Evolutionary conservation across 2,888 invertebrate genomes (phyloP), one percentile per base, ranked within the genome.

Genomic region (Matsumyia berberina): DNA sequence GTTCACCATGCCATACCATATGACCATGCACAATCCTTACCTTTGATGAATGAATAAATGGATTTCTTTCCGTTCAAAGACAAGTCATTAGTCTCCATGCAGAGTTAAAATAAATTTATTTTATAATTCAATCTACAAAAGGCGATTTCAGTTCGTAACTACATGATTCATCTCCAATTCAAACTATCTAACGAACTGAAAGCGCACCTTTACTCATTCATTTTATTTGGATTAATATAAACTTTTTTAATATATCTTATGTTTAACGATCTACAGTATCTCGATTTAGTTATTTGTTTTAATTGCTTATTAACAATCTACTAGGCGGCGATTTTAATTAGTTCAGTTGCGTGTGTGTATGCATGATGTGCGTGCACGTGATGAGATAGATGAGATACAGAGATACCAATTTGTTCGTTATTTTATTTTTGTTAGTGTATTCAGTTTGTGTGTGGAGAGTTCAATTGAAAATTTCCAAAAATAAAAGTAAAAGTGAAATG

Each of bases 231-330:
- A 11, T 58, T 49, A 12, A 66, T 44, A 33, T 76, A 60, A 44
- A 76, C 29, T 53, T 58, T 80, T 70, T 70, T 70, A 53, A 74
- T 53, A 15, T 66, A 74, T 53, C 57, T 74, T 11, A 85, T 64
- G 31, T 64, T 80, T 37, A 74, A 80, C 46, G 73, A 70, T 51
- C 49, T 76, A 58, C 35, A 76, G 24, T 70, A 69, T 58, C 39
- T 69, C 2, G 80, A 70, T 58, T 80, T 69, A 53, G 53, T 49
- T 37, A 76, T 70, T 24, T 58, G 64, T 46, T 66, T 85, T 7
- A 80, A 39, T 37, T 70, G 69, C 37, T 80, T 85, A 39, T 70
- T 80, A 0, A 80, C 46, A 55, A 80, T 70, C 85, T 85, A 77
- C 35, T 42, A 53, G 33, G 60, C 60, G 51, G 49, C 29, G 29